A percentile compares a stretch with the other conserved stretches of the same genome.
Conservation (phyloP, 2,113 vertebrate species). For the Rattus rattus region DNA sequence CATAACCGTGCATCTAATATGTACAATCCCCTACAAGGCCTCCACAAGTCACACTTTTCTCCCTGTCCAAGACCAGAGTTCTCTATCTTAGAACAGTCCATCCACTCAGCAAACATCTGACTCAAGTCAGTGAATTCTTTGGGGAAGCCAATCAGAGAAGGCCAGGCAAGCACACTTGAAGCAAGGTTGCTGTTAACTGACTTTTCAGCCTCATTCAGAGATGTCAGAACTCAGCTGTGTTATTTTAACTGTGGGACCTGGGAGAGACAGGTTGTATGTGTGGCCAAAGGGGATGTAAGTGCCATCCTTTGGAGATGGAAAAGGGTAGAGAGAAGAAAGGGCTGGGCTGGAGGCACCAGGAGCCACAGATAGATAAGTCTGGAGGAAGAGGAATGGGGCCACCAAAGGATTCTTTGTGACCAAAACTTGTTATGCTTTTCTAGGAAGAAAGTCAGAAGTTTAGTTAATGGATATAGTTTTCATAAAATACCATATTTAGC, state of each 20-base stretch:
- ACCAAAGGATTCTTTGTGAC: background rate
- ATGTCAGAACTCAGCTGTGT: background rate
- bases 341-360: too few relatives aligned
- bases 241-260: background rate
- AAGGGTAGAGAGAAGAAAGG: background rate
- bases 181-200: accelerated
- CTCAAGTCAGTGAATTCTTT: background rate
- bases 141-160: background rate
- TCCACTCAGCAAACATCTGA: background rate
- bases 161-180: accelerated
- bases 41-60: background rate
- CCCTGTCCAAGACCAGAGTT: background rate
- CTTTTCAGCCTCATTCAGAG: background rate
- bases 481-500: background rate
- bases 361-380: background rate
- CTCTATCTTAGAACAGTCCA: background rate
- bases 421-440: background rate
- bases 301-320: background rate
- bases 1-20: accelerated
- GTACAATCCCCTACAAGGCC: background rate
- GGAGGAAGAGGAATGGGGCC: too few relatives aligned
- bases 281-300: accelerated
- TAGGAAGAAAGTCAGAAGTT: background rate
- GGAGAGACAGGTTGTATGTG: background rate
- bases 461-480: background rate